phyloP scores from a whole-genome alignment of 2,888 invertebrate genomes.

The Yponomeuta evonymella region DNA sequence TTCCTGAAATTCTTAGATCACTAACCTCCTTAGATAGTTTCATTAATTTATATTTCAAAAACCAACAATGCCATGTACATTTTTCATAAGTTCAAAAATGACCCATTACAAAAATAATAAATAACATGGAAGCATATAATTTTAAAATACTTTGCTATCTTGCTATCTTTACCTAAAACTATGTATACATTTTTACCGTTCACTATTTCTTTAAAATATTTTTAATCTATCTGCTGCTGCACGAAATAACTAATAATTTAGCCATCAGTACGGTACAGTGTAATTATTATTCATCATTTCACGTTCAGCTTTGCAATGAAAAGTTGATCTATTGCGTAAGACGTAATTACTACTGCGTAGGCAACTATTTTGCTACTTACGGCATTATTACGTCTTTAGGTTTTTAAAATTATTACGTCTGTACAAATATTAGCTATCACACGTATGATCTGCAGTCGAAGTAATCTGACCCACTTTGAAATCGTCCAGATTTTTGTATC shows the following conservation, averaged over 20 bases:
- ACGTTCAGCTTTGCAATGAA: slow-evolving; percentile 29
- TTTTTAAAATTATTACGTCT: not conserved
- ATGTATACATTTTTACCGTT: too few species aligned
- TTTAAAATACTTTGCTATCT: too few species aligned
- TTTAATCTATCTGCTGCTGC: slow-evolving; percentile 29
- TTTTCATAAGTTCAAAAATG: too few species aligned
- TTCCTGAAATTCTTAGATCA: too few species aligned
- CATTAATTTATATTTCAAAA: too few species aligned
- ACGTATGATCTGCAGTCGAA: not conserved
- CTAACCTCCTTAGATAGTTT: too few species aligned
- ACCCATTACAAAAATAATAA: too few species aligned
- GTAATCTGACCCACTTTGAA: too few species aligned
- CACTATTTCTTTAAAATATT: not conserved
- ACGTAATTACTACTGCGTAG: slow-evolving; percentile 31
- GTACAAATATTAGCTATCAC: not conserved
- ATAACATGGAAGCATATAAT: too few species aligned
- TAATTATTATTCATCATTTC: slow-evolving; percentile 34
- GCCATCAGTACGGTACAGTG: slow-evolving; percentile 38
- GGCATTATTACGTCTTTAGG: not conserved
- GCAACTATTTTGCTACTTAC: slow-evolving; percentile 26
- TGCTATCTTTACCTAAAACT: too few species aligned
- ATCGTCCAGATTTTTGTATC: too few species aligned
- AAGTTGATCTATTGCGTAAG: slow-evolving; percentile 38
- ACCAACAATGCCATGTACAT: too few species aligned
- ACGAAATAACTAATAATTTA: slow-evolving; percentile 53